A percentile compares a stretch with the other conserved stretches of the same genome.
Conservation (phyloP, 2,113 vertebrate species). For the Rattus norvegicus region GRCr8 NC_086032.1:40591501-40592000, state of each 20-base stretch:
- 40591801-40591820: background rate
- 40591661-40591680: background rate
- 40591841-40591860: constrained; percentile 67
- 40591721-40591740: background rate
- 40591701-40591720: background rate
- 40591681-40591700: too few relatives aligned
- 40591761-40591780: background rate
- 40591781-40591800: background rate
- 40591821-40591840: constrained; percentile 61
- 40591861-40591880: constrained; percentile 82
- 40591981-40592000: constrained; percentile 84
- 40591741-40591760: background rate
- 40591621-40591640: background rate
- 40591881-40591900: constrained; percentile 85
- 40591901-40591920: constrained; percentile 88
- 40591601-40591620: background rate
- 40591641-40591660: background rate
- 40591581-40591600: background rate
- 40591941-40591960: constrained; percentile 88
- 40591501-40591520: background rate
- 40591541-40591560: too few relatives aligned
- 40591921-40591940: constrained; percentile 88
- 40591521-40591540: background rate
- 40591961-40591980: constrained; percentile 87
- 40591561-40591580: background rate